Evolutionary conservation across 2,797 vertebrate genomes (phyloP).

Genomic region (Malacoraja senta): DNA sequence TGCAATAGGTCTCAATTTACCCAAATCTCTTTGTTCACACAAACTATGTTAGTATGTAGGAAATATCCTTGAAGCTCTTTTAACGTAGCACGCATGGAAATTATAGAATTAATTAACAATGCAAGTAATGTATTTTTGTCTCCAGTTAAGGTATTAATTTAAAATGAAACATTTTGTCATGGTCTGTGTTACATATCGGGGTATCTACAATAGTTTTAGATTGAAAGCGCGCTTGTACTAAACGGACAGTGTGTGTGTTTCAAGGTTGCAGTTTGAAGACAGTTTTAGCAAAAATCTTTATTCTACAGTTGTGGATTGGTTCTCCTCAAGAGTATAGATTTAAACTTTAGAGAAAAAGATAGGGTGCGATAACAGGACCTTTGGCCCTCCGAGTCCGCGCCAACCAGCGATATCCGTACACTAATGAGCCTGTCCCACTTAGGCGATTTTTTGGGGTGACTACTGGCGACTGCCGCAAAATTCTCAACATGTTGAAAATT

Average conservation of each 20-base stretch:
- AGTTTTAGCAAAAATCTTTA: too few species aligned
- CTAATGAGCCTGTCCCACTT: too few species aligned
- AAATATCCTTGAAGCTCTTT: constrained; percentile 1
- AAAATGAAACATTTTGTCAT: neutral
- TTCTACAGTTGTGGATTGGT: too few species aligned
- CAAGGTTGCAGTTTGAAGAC: neutral
- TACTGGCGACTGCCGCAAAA: too few species aligned
- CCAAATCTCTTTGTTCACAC: neutral
- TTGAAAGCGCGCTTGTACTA: neutral
- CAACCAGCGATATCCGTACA: too few species aligned
- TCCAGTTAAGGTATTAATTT: neutral
- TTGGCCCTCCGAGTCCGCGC: too few species aligned
- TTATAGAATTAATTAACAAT: constrained; percentile 2
- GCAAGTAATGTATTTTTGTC: neutral
- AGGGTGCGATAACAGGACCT: too few species aligned
- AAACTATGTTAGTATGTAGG: too few species aligned
- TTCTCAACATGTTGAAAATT: too few species aligned
- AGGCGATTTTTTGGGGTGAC: too few species aligned
- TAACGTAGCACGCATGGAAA: neutral
- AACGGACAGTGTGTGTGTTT: neutral
- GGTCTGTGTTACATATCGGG: neutral
- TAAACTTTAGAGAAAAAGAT: too few species aligned
- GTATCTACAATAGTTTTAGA: constrained; percentile 2
- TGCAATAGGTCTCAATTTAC: constrained; percentile 1
- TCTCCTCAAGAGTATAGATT: neutral